Evolutionary conservation across 2,113 vertebrate species (phyloP), one percentile per base, ranked within the genome.

Genomic region (Mastomys natalensis): DNA sequence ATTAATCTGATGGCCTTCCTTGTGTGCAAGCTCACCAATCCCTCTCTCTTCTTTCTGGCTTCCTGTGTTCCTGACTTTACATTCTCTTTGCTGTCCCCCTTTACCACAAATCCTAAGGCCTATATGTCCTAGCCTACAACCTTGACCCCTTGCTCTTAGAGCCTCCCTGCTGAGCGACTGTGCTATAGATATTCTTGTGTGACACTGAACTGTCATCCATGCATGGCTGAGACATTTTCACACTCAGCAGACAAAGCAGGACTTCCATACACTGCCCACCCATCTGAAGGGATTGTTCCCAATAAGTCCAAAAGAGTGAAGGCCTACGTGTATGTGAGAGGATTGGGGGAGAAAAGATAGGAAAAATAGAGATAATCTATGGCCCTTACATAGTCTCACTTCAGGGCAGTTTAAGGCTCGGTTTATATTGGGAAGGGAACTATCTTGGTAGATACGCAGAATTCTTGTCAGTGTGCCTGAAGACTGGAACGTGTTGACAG

Each of bases 371-470:
- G 31, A 8, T 5, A 26, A 29, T 48, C 82, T 77, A 16, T 29
- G 64, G 37, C 12, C 93, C 76, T 34, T 73, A 64, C 73, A 24
- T 90, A 76, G 89, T 66, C 76, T 64, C 13, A 9, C 11, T 88
- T 76, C 58, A 5, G 17, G 26, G 73, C 3, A 70, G 16, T 4
- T 40, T 73, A 2, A 22, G 84, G 90, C 58, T 93, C 94, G 51
- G 76, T 77, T 91, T 97, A 88, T 92, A 91, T 70, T 60, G 92
- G 96, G 88, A 96, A 92, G 53, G 64, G 7, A 80, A 17, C 84
- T 93, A 76, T 94, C 95, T 92, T 24, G 34, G 80, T 48, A 92
- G 96, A 95, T 95, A 97, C 76, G 78, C 66, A 48, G 70, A n/a
- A 31, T 60, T 94, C 78, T 66, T 87, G 76, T 66, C 45, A n/a